These are phyloP conservation scores for Gymnocheta viridis DNA, from an alignment of 2,888 invertebrate species.

Conservation along the genomic window DNA sequence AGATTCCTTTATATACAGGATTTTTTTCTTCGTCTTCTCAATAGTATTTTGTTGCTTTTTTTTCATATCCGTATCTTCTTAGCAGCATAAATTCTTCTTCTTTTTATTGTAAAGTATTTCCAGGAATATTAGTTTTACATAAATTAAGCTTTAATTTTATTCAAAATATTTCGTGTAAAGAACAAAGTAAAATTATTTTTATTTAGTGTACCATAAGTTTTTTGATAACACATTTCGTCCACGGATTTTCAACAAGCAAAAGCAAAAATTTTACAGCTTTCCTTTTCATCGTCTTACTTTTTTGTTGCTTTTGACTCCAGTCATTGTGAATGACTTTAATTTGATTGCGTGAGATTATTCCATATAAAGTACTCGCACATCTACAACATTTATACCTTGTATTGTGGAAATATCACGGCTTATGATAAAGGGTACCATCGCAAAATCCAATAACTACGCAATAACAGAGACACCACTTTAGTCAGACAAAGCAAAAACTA, in stretches of 20 bases:
- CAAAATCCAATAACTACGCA: too few relatives aligned
- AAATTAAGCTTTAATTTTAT: neutral
- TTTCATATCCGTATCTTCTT: constrained; percentile 36
- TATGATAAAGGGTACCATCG: too few relatives aligned
- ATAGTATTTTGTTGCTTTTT: constrained; percentile 43
- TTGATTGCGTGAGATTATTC: too few relatives aligned
- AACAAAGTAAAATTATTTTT: neutral
- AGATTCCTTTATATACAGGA: constrained; percentile 70
- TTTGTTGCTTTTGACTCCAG: constrained; percentile 26
- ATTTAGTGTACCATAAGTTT: neutral
- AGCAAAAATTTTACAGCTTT: constrained; percentile 53
- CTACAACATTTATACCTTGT: too few relatives aligned
- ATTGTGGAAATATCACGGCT: too few relatives aligned
- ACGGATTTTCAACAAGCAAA: neutral
- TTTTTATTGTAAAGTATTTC: neutral
- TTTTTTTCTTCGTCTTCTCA: constrained; percentile 62
- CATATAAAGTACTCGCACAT: too few relatives aligned
- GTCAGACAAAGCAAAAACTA: too few relatives aligned
- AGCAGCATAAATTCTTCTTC: constrained; percentile 7
- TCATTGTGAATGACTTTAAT: constrained; percentile 40
- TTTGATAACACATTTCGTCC: too few relatives aligned
- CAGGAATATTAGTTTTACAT: neutral
- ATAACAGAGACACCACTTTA: too few relatives aligned
- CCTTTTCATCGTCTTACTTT: constrained; percentile 51
- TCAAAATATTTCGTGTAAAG: neutral